Base-by-base conservation (phyloP, 2,797 vertebrate genomes). In the Vultur gryphus region DNA sequence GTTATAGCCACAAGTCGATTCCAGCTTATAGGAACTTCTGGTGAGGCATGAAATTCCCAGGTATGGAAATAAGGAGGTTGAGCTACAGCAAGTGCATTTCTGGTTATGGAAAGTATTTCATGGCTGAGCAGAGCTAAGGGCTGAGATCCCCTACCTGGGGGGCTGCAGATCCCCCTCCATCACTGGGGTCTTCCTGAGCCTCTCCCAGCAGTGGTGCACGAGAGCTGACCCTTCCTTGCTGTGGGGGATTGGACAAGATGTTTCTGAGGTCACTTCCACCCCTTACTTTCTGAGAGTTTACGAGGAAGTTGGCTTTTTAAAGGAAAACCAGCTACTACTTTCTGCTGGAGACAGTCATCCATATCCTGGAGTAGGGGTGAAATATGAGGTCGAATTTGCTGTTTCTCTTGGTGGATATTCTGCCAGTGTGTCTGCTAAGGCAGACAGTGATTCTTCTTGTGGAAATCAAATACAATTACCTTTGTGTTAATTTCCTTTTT, bases 81-180 rank as follows among this genome's bases (percentile, higher is more conserved):
- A 48, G 49, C 5, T 52, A 35, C 1, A 13, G 48, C 9, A 66
- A 24, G 57, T 10, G 17, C 3, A 31, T 3, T 33, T 87, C 37
- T 92, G 71, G 18, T 23, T 52, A 7, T 12, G 10, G 55, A 6
- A 92, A 55, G 21, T 9, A 16, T 10, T 62, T 65, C 11, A 10
- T 19, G 49, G 24, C 73, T 72, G 70, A 84, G 72, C 67, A 79
- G 48, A 58, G 49, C 5, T 9, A 14, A 21, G 41, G 7, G 14
- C 46, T 18, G 31, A 70, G 39, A 52, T 31, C 3, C 31, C 18
- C 29, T 37, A 0, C 7, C 25, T 20, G 28, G 37, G 23, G 28
- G 17, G 7, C 13, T 75, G 57, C 18, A 37, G 43, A 9, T 1
- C 0, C 13, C 3, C 5, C 11, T 18, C 46, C 25, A 9, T 17